A percentile compares a stretch with the other conserved stretches of the same genome.
Conservation (phyloP, 23 tunicate genomes). For the Trididemnum nubilum region DNA sequence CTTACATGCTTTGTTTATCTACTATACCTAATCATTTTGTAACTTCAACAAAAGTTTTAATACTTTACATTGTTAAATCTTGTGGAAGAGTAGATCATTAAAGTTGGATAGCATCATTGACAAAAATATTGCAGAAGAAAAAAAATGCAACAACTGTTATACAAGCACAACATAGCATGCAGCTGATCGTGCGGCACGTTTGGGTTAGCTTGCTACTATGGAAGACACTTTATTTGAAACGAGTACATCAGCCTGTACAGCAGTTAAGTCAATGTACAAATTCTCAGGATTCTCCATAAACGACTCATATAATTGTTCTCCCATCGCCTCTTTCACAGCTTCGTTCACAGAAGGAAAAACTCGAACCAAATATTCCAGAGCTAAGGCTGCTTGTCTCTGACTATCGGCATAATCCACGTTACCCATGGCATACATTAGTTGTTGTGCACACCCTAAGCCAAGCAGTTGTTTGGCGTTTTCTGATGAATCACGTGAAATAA, state of each 20-base stretch:
- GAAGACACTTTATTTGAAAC: constrained; percentile 76
- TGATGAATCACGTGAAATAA: constrained; percentile 70
- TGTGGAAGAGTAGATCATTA: too few species aligned
- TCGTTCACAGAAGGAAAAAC: constrained; percentile 82
- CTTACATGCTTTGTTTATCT: too few species aligned
- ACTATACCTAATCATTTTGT: too few species aligned
- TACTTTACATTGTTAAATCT: too few species aligned
- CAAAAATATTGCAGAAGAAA: too few species aligned
- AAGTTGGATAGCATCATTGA: too few species aligned
- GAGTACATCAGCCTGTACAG: constrained; percentile 86
- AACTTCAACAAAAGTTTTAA: too few species aligned
- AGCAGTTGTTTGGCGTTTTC: constrained; percentile 48
- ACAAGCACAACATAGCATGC: too few species aligned
- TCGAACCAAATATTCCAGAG: constrained; percentile 85
- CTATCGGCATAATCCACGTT: constrained; percentile 89
- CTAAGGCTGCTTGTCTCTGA: constrained; percentile 78
- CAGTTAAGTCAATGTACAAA: constrained; percentile 61
- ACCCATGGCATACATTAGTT: constrained; percentile 81
- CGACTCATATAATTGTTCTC: constrained; percentile 68
- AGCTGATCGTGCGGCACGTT: too few species aligned
- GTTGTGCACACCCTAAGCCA: constrained; percentile 42
- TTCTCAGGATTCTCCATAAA: constrained; percentile 73
- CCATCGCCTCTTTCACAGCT: constrained; percentile 87
- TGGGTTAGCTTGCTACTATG: background rate
- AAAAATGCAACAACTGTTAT: too few species aligned